phyloP scores from a whole-genome alignment of 2,888 invertebrate genomes.

The Lasioglossum pauxillum region DNA sequence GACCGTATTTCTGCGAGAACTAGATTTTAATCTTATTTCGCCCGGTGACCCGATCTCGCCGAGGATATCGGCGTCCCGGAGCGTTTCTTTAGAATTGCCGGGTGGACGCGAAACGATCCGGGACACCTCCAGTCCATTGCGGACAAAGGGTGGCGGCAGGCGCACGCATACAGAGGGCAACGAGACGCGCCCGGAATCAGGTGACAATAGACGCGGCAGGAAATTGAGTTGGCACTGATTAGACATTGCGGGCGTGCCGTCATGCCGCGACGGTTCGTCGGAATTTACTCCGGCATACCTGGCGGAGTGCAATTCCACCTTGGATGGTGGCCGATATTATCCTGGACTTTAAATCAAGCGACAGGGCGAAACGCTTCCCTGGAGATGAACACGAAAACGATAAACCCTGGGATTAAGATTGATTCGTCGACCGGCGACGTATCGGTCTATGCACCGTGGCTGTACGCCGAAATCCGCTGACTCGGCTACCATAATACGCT shows the following conservation, averaged over 20 bases:
- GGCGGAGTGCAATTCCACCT: constrained; percentile 66
- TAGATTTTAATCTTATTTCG: constrained; percentile 3
- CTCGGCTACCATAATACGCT: constrained; percentile 6
- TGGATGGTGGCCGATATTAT: constrained; percentile 65
- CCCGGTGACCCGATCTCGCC: not conserved
- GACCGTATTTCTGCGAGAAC: not conserved
- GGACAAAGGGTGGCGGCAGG: constrained; percentile 30
- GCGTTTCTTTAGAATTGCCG: not conserved
- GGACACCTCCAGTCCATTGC: constrained; percentile 31
- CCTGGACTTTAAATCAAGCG: constrained; percentile 67
- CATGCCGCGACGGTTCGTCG: constrained; percentile 79
- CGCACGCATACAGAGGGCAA: constrained; percentile 49
- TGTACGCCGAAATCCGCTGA: not conserved
- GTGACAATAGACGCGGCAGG: constrained; percentile 76
- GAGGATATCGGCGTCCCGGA: not conserved
- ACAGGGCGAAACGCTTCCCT: not conserved
- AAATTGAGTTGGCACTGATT: constrained; percentile 84
- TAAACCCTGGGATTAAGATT: constrained; percentile 14
- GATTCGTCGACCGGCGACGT: not conserved
- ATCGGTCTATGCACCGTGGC: not conserved
- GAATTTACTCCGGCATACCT: constrained; percentile 79
- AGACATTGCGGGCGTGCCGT: constrained; percentile 83
- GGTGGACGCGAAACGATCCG: constrained; percentile 24
- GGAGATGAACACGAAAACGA: not conserved
- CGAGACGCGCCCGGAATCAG: constrained; percentile 70